Percentiles rank a stretch among this genome's conserved stretches.
These are phyloP conservation scores for Psophia crepitans DNA, from an alignment of 2,113 vertebrate genomes.

Conservation along the genomic window DNA sequence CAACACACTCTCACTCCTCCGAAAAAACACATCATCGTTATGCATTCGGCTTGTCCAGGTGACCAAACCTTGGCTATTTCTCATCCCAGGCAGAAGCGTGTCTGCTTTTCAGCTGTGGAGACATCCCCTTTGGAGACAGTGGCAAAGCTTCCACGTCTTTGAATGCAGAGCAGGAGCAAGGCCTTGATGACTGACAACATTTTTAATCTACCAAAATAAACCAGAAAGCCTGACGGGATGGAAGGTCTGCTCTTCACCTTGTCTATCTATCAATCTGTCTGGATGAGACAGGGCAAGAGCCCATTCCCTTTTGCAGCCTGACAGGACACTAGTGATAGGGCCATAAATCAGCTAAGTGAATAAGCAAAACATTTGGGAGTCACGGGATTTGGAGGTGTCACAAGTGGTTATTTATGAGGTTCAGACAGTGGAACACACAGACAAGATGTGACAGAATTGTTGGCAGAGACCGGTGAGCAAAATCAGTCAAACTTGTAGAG, in stretches of 20 bases:
- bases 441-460: conserved; percentile 1
- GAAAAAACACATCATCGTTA: not conserved
- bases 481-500: not conserved
- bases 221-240: not conserved
- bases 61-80: not conserved
- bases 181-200: not conserved
- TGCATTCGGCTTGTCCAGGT: not conserved
- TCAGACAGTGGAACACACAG: not conserved
- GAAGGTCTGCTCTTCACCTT: not conserved
- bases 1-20: not conserved
- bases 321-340: not conserved
- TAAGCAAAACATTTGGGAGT: conserved; percentile 13
- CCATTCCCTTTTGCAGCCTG: not conserved
- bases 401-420: conserved; percentile 9
- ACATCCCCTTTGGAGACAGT: not conserved
- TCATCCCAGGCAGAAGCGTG: not conserved
- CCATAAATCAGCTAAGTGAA: conserved; percentile 25
- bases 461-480: not conserved
- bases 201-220: not conserved
- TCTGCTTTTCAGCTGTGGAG: not conserved
- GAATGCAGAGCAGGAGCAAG: not conserved
- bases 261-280: not conserved
- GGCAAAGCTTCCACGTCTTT: not conserved
- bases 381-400: not conserved
- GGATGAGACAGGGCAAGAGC: not conserved